Evolutionary conservation across 2,797 vertebrate genomes (phyloP).

Genomic region (Acanthis flammea): DNA sequence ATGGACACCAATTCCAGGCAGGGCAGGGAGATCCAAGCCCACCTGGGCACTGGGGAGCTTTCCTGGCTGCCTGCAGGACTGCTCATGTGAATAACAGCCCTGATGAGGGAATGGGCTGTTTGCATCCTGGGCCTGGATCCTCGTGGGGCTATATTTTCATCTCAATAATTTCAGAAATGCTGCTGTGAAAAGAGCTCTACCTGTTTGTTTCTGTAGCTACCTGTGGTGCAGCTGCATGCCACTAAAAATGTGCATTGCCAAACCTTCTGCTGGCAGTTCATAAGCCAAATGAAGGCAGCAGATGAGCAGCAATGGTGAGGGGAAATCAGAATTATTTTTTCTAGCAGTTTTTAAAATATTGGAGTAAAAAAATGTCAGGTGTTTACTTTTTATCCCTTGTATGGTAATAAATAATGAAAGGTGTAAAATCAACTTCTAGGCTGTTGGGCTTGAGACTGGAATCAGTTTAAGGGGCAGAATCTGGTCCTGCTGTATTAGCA

Average conservation of each 20-base stretch:
- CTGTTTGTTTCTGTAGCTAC: slow-evolving; percentile 43
- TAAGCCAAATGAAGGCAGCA: not conserved
- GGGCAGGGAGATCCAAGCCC: not conserved
- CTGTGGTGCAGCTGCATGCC: not conserved
- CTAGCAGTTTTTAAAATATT: not conserved
- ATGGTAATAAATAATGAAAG: not conserved
- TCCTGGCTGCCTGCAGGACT: not conserved
- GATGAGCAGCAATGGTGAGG: not conserved
- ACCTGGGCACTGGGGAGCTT: not conserved
- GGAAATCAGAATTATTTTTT: not conserved
- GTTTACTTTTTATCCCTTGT: not conserved
- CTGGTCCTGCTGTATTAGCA: not conserved
- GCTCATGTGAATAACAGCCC: not conserved
- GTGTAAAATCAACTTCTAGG: not conserved
- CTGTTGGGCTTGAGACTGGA: not conserved
- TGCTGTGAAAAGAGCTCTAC: slow-evolving; percentile 20
- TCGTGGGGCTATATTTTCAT: not conserved
- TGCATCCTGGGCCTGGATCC: not conserved
- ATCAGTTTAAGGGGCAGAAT: not conserved
- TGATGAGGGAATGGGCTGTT: not conserved
- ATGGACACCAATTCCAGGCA: fast-evolving
- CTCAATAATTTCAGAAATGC: not conserved
- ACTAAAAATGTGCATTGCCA: not conserved
- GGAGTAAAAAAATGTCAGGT: not conserved
- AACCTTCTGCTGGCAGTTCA: slow-evolving; percentile 1